Evolutionary conservation across 2,113 vertebrate genomes (phyloP).

Genomic region (Barnardius zonarius): DNA sequence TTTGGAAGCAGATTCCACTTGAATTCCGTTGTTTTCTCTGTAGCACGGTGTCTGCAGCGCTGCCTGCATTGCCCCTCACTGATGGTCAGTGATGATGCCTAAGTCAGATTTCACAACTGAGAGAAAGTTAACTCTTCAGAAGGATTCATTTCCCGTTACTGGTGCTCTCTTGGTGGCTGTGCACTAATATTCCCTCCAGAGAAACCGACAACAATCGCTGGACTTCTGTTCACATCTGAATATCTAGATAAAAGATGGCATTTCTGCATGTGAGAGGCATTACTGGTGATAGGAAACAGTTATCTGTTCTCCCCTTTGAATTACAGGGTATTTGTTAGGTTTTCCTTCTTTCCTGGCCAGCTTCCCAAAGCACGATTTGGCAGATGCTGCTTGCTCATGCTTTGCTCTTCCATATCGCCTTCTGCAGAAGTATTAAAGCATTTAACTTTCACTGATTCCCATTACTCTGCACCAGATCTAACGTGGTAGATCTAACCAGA

Average conservation of each 20-base stretch:
- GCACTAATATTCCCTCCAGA: slow-evolving; percentile 8
- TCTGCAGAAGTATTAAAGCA: background rate
- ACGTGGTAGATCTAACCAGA: too few relatives aligned
- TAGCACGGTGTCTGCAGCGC: background rate
- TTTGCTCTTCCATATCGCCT: background rate
- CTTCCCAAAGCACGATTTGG: background rate
- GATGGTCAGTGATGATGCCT: background rate
- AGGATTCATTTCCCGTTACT: slow-evolving; percentile 3
- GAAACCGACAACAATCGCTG: slow-evolving; percentile 19
- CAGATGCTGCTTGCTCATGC: background rate
- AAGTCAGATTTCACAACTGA: background rate
- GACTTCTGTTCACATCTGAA: background rate
- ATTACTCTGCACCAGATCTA: background rate
- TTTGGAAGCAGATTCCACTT: background rate
- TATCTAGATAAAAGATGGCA: background rate
- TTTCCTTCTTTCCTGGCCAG: background rate
- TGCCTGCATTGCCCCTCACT: background rate
- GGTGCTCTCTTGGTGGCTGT: background rate
- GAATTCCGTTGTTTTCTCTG: background rate
- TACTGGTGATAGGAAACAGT: background rate
- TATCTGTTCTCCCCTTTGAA: background rate
- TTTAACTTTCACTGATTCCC: background rate
- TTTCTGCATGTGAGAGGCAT: background rate
- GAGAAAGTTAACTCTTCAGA: slow-evolving; percentile 6
- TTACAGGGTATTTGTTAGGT: background rate